Conservation (phyloP, 2,888 invertebrate genomes). For the Alcis repandata region DNA sequence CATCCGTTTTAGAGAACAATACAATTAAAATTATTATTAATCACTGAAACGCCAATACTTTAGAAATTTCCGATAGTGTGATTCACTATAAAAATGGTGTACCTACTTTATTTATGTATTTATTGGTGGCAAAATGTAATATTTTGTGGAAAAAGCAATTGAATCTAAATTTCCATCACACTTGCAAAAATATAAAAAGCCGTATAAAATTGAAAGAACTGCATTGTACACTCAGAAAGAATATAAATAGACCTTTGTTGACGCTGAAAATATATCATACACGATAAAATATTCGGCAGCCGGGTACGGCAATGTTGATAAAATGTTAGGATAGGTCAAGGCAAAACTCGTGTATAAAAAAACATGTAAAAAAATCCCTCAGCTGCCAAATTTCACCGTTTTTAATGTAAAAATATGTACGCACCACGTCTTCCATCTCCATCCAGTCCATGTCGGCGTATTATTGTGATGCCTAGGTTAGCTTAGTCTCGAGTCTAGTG, state of each 20-base stretch:
- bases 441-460: conserved; percentile 83
- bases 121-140: not conserved
- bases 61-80: not conserved
- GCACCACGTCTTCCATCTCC: conserved; percentile 83
- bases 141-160: too few relatives aligned
- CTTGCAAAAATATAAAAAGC: conserved; percentile 3
- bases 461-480: conserved; percentile 69
- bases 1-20: not conserved
- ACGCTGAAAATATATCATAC: conserved; percentile 51
- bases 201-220: not conserved
- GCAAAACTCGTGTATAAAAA: conserved; percentile 62
- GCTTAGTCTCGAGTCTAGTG: conserved; percentile 70
- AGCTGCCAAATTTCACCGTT: conserved; percentile 30
- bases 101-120: not conserved
- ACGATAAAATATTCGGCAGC: conserved; percentile 64
- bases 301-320: conserved; percentile 64
- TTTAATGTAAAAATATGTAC: conserved; percentile 56
- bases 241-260: conserved; percentile 13
- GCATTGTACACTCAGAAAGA: conserved; percentile 1
- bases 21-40: not conserved
- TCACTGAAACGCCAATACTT: not conserved
- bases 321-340: conserved; percentile 85
- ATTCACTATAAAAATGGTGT: not conserved
- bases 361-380: conserved; percentile 35
- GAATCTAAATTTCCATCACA: not conserved